Conservation (phyloP, 1,140 invertebrate species). For the Bombus waltoni region DNA sequence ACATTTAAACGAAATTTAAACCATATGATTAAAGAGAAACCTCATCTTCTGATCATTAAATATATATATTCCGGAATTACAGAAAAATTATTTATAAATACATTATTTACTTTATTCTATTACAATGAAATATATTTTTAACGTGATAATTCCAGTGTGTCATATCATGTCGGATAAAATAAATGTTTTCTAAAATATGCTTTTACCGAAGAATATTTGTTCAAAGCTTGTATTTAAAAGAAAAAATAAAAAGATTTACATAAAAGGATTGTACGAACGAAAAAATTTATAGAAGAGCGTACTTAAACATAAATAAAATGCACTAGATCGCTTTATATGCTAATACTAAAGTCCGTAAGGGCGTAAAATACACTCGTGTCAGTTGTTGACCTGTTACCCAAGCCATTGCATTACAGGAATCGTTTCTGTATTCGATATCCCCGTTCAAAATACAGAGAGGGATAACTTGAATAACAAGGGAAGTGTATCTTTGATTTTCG, state of each 20-base stretch:
- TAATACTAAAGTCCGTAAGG: slow-evolving; percentile 68
- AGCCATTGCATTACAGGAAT: slow-evolving; percentile 37
- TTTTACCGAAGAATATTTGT: neutral
- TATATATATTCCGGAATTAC: too few species aligned
- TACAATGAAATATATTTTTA: neutral
- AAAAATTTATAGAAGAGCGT: slow-evolving; percentile 63
- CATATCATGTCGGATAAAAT: too few species aligned
- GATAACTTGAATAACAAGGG: slow-evolving; percentile 36
- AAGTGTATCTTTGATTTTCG: neutral
- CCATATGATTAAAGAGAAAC: neutral
- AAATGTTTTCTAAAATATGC: neutral
- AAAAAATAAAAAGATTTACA: neutral
- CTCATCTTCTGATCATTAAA: neutral
- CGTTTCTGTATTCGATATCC: neutral
- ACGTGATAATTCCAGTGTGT: neutral
- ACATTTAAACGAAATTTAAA: neutral
- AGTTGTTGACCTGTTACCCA: slow-evolving; percentile 72
- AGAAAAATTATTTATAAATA: too few species aligned
- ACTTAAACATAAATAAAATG: slow-evolving; percentile 73
- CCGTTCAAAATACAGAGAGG: slow-evolving; percentile 60
- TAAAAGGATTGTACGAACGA: neutral
- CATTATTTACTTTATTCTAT: too few species aligned
- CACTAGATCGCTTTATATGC: slow-evolving; percentile 75
- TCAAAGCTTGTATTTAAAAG: neutral
- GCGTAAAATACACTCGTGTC: slow-evolving; percentile 72